Evolutionary conservation across 2,113 vertebrate genomes (phyloP), one percentile per base, ranked within the genome.

Genomic region (Clarias gariepinus): DNA sequence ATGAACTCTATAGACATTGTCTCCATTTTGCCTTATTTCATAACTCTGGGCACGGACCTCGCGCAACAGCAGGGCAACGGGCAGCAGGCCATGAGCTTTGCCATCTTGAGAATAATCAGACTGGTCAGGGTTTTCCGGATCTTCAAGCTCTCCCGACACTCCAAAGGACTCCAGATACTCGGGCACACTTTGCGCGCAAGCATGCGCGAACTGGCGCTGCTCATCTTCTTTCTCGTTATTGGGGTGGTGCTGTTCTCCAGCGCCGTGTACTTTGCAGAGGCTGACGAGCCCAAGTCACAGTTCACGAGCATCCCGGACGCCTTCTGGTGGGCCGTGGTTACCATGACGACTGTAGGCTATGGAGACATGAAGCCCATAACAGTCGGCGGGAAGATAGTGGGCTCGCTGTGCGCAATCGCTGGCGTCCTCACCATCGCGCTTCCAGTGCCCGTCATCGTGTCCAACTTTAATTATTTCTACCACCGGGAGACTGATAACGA

Each of bases 381-480:
- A 0, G 97, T 99, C 53, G 98, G 98, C 10, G 98, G 98, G 81
- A 99, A 99, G 93, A 99, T 99, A 63, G 98, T 99, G 41, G 98
- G 98, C 91, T 99, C 98, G 73, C 93, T 99, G 82, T 99, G 98
- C 95, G 98, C 98, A 91, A 99, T 99, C 81, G 98, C 98, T 0
- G 98, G 98, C 86, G 98, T 99, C 90, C 92, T 99, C 90, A 99
- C 98, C 93, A 99, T 99, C 92, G 98, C 98, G 92, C 96, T 99
- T 85, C 98, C 98, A 79, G 98, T 99, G 91, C 98, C 98, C 78
- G 98, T 99, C 92, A 99, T 99, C 90, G 98, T 99, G 90, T 99
- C 98, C 93, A 99, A 99, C 96, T 99, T 99, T 93, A 99, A 99
- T 94, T 99, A 99, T 94, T 99, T 99, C 92, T 99, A 99, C 93